A percentile compares a stretch with the other conserved stretches of the same genome.
phyloP scores from a whole-genome alignment of 2,888 invertebrate species.

The Abscondita cerata region DNA sequence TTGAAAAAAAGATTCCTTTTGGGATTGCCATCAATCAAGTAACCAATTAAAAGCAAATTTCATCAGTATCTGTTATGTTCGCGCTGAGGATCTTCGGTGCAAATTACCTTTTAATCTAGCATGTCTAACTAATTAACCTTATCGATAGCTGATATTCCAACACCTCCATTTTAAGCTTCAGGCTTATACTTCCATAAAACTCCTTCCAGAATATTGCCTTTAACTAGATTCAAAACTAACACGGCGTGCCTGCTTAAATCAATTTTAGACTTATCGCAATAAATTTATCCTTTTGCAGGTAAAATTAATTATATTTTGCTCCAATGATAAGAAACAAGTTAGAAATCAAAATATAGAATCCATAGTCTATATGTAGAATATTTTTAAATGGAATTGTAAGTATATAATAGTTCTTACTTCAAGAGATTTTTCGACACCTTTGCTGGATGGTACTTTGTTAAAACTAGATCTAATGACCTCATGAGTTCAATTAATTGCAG shows the following conservation, averaged over 20 bases:
- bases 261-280: too few species aligned
- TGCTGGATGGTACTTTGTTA: conserved; percentile 34
- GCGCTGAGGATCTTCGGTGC: conserved; percentile 22
- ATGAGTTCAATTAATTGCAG: conserved; percentile 36
- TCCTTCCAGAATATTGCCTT: conserved; percentile 21
- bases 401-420: too few species aligned
- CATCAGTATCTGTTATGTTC: conserved; percentile 23
- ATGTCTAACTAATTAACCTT: conserved; percentile 45
- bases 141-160: conserved; percentile 43
- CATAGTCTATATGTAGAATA: too few species aligned
- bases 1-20: conserved; percentile 25
- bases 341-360: too few species aligned
- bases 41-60: conserved; percentile 29
- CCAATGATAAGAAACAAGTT: too few species aligned
- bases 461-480: conserved; percentile 39
- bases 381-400: too few species aligned
- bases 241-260: too few species aligned
- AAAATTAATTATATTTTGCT: too few species aligned
- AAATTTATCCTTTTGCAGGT: too few species aligned
- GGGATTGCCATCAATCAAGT: conserved; percentile 33
- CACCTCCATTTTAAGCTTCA: conserved; percentile 30
- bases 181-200: conserved; percentile 22
- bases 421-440: too few species aligned
- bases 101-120: conserved; percentile 43
- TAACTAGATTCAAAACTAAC: conserved; percentile 13